Conservation (phyloP, 2,888 invertebrate genomes). For the Toxonevra muliebris region DNA sequence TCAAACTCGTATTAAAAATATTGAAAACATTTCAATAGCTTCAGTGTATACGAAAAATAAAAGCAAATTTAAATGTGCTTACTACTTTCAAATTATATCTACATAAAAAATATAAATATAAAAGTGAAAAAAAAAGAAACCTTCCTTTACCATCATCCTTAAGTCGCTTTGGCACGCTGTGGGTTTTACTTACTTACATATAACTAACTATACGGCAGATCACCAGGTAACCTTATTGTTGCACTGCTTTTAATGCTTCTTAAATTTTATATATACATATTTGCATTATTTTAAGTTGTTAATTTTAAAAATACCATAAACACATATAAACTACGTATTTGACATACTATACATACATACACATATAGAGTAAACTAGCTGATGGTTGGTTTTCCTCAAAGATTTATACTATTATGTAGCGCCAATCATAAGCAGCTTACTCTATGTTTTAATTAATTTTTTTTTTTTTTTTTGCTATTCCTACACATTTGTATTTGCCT, state of each 20-base stretch:
- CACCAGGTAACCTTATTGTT: constrained; percentile 71
- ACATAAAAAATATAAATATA: constrained; percentile 1
- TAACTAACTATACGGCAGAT: constrained; percentile 67
- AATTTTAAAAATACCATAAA: too few relatives aligned
- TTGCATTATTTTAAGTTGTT: too few relatives aligned
- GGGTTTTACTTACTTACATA: constrained; percentile 65
- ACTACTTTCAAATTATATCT: neutral
- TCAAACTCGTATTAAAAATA: constrained; percentile 45
- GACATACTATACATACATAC: too few relatives aligned
- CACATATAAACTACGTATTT: too few relatives aligned
- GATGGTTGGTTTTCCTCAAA: too few relatives aligned
- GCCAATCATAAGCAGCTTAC: too few relatives aligned
- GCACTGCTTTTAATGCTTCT: constrained; percentile 68
- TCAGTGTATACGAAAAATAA: constrained; percentile 33
- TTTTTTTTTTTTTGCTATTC: too few relatives aligned
- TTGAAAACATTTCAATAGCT: constrained; percentile 1
- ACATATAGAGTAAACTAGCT: too few relatives aligned
- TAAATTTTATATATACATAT: constrained; percentile 24
- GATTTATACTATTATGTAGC: too few relatives aligned
- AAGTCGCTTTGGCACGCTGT: constrained; percentile 72
- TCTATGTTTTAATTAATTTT: too few relatives aligned
- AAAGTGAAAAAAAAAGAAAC: constrained; percentile 1
- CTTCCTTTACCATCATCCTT: constrained; percentile 42
- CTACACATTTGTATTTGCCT: too few relatives aligned
- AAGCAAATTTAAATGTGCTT: constrained; percentile 3